Conservation (phyloP, 2,113 vertebrate species). For the Camelus dromedarius region DNA sequence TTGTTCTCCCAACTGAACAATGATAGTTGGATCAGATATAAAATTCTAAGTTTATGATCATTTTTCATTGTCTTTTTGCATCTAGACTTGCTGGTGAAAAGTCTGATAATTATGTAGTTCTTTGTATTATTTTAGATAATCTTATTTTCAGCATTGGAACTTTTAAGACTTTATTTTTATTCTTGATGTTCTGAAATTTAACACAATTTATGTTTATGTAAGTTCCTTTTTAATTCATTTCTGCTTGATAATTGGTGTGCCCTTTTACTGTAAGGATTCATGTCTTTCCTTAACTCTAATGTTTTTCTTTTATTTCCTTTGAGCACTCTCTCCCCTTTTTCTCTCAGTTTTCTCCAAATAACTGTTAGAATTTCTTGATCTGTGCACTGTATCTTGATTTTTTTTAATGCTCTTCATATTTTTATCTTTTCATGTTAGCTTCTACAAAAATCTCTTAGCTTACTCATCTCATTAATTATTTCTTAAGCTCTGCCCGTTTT, state of each 20-base stretch:
- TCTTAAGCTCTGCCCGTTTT: not conserved
- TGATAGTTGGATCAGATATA: not conserved
- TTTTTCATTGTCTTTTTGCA: not conserved
- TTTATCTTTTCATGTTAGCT: conserved; percentile 9
- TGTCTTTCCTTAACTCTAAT: not conserved
- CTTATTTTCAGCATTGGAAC: not conserved
- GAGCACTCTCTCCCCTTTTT: not conserved
- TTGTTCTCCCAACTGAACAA: not conserved
- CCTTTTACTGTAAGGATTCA: not conserved
- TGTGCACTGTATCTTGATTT: not conserved
- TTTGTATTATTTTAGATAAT: not conserved
- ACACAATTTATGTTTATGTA: not conserved
- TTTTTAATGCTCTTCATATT: conserved; percentile 5
- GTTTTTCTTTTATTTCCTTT: not conserved
- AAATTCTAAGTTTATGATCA: not conserved
- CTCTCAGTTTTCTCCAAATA: not conserved
- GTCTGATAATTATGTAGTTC: not conserved
- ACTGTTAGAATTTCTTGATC: not conserved
- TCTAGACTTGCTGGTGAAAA: not conserved
- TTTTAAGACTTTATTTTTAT: not conserved
- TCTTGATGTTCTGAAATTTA: not conserved
- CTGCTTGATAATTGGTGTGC: not conserved
- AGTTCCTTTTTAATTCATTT: not conserved
- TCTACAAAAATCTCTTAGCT: not conserved
- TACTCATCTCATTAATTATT: not conserved